Evolutionary conservation across 1,140 invertebrate genomes (phyloP).

Genomic region (Drosophila quadrilineata): DNA sequence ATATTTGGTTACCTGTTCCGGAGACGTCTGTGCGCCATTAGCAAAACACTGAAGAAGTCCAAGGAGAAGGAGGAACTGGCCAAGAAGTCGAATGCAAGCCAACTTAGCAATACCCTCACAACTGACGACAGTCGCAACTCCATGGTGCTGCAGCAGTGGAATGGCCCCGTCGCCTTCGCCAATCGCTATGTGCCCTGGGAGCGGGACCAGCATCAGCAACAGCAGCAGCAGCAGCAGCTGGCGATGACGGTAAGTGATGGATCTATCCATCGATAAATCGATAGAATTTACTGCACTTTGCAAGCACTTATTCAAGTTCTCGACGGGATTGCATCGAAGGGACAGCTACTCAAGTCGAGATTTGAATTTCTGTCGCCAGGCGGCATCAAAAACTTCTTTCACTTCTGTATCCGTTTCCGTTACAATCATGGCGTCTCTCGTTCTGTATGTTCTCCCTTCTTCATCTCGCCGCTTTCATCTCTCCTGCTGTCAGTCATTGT

Average conservation of each 20-base stretch:
- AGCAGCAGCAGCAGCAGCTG: conserved; percentile 83
- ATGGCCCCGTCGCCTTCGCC: conserved; percentile 87
- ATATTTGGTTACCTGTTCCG: conserved; percentile 82
- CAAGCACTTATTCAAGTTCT: background rate
- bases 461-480: conserved; percentile 17
- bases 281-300: background rate
- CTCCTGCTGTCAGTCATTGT: conserved; percentile 32
- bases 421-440: no score
- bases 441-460: conserved; percentile 9
- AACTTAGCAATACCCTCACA: conserved; percentile 65
- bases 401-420: no score
- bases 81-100: conserved; percentile 76
- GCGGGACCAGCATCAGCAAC: no score
- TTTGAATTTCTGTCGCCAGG: conserved; percentile 28
- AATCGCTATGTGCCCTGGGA: conserved; percentile 92
- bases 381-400: no score
- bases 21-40: conserved; percentile 82
- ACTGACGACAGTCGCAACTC: conserved; percentile 77
- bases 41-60: conserved; percentile 80
- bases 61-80: conserved; percentile 85
- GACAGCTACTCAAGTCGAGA: conserved; percentile 34
- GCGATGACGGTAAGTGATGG: conserved; percentile 47
- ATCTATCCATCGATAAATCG: background rate
- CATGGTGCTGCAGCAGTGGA: conserved; percentile 86
- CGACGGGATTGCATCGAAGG: conserved; percentile 1